Evolutionary conservation across 2,797 vertebrate genomes (phyloP).

Genomic region (Glyptemys insculpta): DNA sequence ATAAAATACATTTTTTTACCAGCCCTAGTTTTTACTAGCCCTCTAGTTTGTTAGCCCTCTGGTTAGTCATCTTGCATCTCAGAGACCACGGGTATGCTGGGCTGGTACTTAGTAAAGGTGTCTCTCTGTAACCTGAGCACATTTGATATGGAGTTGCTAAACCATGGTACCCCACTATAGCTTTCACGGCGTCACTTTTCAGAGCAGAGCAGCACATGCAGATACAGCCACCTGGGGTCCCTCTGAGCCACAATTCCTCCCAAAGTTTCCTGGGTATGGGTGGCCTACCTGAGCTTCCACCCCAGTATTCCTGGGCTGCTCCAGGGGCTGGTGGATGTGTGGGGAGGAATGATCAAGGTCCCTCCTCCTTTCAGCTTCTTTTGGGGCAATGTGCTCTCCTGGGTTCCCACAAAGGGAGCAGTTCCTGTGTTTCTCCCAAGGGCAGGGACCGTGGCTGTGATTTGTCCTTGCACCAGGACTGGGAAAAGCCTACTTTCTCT

Average conservation of each 20-base stretch:
- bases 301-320: background rate
- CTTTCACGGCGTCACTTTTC: background rate
- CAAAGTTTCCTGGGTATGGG: background rate
- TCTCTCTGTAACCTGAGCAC: background rate
- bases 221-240: background rate
- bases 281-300: background rate
- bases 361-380: background rate
- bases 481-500: constrained; percentile 25
- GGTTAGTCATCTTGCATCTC: background rate
- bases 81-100: background rate
- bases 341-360: background rate
- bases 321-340: background rate
- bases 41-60: background rate
- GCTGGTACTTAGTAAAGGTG: background rate
- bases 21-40: background rate
- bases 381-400: background rate
- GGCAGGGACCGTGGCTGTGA: background rate
- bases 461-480: background rate
- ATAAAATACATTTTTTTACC: background rate
- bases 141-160: background rate
- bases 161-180: background rate
- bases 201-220: background rate
- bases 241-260: background rate
- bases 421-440: background rate
- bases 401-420: background rate